Evolutionary conservation across 2,113 vertebrate species (phyloP), one percentile per base, ranked within the genome.

Genomic region (Mormoops blainvillei): DNA sequence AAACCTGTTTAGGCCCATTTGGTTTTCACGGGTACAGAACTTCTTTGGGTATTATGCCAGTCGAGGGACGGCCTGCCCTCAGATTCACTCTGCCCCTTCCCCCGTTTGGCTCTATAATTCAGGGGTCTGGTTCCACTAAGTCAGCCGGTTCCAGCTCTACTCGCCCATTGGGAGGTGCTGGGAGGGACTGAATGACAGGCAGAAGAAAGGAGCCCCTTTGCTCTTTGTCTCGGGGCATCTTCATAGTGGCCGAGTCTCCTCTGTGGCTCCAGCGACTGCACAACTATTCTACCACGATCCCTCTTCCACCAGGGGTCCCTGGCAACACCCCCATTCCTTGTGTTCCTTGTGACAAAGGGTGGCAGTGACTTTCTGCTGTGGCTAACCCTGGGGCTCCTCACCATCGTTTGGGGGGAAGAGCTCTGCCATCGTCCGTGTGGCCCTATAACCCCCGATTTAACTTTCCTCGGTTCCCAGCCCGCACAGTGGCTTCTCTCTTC

Each of bases 291-390:
- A 10, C 67, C 9, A 9, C 0, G 10, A 63, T 36, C 15, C 71
- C 31, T 78, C 61, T 85, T 38, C 56, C 16, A 0, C 67, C 33
- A 28, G 24, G 63, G 76, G 15, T 2, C 14, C 31, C 76, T 28
- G 58, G 14, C 0, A 18, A 22, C 12, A 8, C 38, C 12, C 0
- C 43, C 33, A 41, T 28, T 73, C n/a, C 11, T 11, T 0, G 6
- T 2, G 15, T 36, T 52, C 31, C 8, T 65, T n/a, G 26, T n/a
- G 22, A 61, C 71, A 18, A 19, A 38, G 8, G 33, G 31, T 26
- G n/a, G 56, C 9, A 8, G 50, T 9, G 67, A 26, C 77, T 52
- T 89, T 73, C 73, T 38, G 58, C 16, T 2, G 2, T 5, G 20
- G 67, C 78, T 28, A 4, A 24, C 43, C 26, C 22, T 4, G n/a